These are phyloP conservation scores for Hirtodrosophila cameraria DNA, from an alignment of 2,888 invertebrate genomes.

Conservation along the genomic window DNA sequence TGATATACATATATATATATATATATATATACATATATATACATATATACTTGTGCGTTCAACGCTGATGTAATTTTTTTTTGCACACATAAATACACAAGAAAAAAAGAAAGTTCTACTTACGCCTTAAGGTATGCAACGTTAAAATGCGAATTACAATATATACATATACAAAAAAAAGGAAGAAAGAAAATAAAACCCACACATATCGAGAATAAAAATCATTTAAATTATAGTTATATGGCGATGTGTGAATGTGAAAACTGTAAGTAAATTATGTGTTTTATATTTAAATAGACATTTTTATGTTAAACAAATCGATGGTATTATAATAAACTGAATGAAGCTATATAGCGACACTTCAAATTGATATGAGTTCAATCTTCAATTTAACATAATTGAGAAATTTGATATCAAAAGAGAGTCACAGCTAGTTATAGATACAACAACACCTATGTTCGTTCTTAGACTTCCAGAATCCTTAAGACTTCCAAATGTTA, in stretches of 20 bases:
- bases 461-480: conserved; percentile 16
- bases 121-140: conserved; percentile 61
- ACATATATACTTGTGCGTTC: conserved; percentile 61
- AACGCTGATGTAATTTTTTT: conserved; percentile 56
- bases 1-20: conserved; percentile 29
- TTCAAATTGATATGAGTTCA: conserved; percentile 5
- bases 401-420: background rate
- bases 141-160: conserved; percentile 51
- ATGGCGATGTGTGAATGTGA: background rate
- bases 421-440: background rate
- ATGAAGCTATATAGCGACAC: conserved; percentile 3
- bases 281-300: background rate
- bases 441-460: background rate
- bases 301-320: background rate
- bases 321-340: conserved; percentile 6
- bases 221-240: conserved; percentile 44
- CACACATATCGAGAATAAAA: conserved; percentile 66
- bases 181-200: conserved; percentile 37
- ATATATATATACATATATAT: too few relatives aligned
- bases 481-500: conserved; percentile 11
- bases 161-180: conserved; percentile 10
- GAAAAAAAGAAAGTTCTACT: conserved; percentile 25
- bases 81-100: conserved; percentile 11
- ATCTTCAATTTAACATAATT: conserved; percentile 8
- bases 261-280: conserved; percentile 9